phyloP scores from a whole-genome alignment of 92 coral and sea anemone species.

The Desmophyllum pertusum region DNA sequence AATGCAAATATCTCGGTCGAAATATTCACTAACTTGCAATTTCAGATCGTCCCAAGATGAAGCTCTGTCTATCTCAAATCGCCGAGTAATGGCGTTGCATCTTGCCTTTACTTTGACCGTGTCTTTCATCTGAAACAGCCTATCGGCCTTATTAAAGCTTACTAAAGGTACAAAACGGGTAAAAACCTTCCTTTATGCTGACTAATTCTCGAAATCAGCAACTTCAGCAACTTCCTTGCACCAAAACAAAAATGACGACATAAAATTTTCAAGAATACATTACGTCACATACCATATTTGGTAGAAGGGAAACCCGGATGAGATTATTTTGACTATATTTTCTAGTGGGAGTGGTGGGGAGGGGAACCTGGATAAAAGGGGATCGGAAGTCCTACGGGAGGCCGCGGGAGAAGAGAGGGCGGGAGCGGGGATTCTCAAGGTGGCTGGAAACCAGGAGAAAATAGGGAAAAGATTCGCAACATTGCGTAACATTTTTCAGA shows the following conservation, averaged over 20 bases:
- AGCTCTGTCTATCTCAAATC: conserved; percentile 55
- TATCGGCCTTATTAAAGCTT: not conserved
- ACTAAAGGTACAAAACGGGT: not conserved
- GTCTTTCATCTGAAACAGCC: conserved; percentile 43
- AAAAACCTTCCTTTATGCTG: not conserved
- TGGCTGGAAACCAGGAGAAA: too few species aligned
- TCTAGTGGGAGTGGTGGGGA: too few species aligned
- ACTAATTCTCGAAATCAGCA: conserved; percentile 24
- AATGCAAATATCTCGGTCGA: too few species aligned
- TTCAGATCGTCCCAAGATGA: conserved; percentile 56
- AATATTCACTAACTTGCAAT: conserved; percentile 29
- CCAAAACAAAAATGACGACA: conserved; percentile 51
- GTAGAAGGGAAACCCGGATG: conserved; percentile 32
- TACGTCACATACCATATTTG: conserved; percentile 34
- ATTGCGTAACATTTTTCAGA: too few species aligned
- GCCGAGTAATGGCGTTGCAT: conserved; percentile 51
- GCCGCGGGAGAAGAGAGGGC: too few species aligned
- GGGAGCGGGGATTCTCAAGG: too few species aligned
- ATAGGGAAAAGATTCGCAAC: too few species aligned
- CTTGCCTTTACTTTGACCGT: conserved; percentile 73
- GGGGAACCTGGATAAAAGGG: too few species aligned
- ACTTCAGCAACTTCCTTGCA: conserved; percentile 21
- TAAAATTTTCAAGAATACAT: not conserved
- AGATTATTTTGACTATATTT: not conserved
- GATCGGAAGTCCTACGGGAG: too few species aligned